Percentiles rank a stretch among this genome's conserved stretches.
These are phyloP conservation scores for Pandemis corylana DNA, from an alignment of 2,888 invertebrate genomes.

Conservation along the genomic window DNA sequence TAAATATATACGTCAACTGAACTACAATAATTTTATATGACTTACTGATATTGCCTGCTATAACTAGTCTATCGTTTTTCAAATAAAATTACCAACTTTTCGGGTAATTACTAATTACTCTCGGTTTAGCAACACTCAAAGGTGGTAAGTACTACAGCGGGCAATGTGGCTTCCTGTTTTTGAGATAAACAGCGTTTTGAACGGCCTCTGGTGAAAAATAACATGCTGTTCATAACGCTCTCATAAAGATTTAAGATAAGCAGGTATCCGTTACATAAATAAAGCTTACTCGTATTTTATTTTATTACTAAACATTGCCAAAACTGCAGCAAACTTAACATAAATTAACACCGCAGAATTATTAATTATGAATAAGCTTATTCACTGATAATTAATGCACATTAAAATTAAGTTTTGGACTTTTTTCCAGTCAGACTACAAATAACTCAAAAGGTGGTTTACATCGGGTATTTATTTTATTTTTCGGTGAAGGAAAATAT, in stretches of 20 bases:
- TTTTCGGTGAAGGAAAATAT: too few species aligned
- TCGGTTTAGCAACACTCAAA: neutral
- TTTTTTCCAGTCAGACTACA: too few species aligned
- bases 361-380: neutral
- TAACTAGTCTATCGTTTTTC: too few species aligned
- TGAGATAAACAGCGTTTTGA: conserved; percentile 79
- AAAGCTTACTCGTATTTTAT: conserved; percentile 41
- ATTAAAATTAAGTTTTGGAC: neutral
- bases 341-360: conserved; percentile 7
- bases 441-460: too few species aligned
- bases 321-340: conserved; percentile 14
- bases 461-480: too few species aligned
- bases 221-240: conserved; percentile 66
- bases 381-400: neutral
- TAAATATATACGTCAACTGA: too few species aligned
- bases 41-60: too few species aligned
- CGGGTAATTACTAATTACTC: neutral
- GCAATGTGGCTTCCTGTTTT: conserved; percentile 83
- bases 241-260: conserved; percentile 59
- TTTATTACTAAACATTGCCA: conserved; percentile 25
- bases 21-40: too few species aligned
- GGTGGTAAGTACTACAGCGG: conserved; percentile 38
- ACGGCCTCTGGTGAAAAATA: conserved; percentile 65
- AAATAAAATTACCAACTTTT: neutral
- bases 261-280: conserved; percentile 44